Evolutionary conservation across 2,797 vertebrate genomes (phyloP).

Genomic region (Trichosurus vulpecula): DNA sequence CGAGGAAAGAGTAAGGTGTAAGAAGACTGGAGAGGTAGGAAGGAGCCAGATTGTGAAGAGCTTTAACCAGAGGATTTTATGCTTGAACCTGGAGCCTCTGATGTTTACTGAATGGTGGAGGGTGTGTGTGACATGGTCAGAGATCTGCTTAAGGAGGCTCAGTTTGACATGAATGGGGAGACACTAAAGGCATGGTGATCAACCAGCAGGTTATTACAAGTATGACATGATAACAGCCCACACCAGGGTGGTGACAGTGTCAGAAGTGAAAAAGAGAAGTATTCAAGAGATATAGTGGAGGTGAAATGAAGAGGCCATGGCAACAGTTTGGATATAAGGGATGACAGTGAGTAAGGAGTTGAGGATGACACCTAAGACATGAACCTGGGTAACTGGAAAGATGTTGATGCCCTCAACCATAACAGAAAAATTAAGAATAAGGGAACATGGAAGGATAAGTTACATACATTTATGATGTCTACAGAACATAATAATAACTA

Average conservation of each 20-base stretch:
- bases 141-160: not conserved
- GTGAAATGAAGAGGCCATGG: not conserved
- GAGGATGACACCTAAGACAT: not conserved
- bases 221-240: not conserved
- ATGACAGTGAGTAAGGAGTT: not conserved
- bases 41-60: not conserved
- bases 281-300: not conserved
- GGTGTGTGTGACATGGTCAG: not conserved
- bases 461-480: not conserved
- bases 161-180: not conserved
- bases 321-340: not conserved
- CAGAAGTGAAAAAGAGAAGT: not conserved
- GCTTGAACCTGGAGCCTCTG: not conserved
- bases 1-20: not conserved
- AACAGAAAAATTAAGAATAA: not conserved
- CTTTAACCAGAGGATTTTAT: not conserved
- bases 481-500: not conserved
- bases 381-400: not conserved
- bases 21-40: not conserved
- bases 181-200: not conserved
- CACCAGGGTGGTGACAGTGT: not conserved
- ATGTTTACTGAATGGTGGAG: not conserved
- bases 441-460: not conserved
- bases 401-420: not conserved
- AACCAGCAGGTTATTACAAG: not conserved